A percentile compares a stretch with the other conserved stretches of the same genome.
phyloP scores from a whole-genome alignment of 1,140 invertebrate species.

The Lamellibrachia luymesi region DNA sequence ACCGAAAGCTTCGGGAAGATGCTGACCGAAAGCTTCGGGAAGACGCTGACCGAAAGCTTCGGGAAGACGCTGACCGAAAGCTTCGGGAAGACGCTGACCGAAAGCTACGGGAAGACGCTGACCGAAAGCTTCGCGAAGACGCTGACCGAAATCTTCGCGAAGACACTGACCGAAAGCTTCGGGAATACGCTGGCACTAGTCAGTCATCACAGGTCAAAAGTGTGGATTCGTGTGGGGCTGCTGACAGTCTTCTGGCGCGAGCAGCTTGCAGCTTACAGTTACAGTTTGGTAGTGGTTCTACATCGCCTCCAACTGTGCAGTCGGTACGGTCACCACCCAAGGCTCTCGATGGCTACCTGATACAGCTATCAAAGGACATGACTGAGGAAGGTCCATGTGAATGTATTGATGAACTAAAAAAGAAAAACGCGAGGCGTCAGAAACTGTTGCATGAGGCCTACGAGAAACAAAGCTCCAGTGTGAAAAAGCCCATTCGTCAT shows the following conservation, averaged over 20 bases:
- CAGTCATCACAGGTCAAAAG: not conserved
- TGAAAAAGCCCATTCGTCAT: conserved; percentile 2
- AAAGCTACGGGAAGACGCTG: not conserved
- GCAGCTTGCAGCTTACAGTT: not conserved
- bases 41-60: not conserved
- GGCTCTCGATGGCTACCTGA: not conserved
- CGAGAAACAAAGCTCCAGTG: conserved; percentile 14
- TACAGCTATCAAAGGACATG: not conserved
- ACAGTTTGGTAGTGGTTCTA: not conserved
- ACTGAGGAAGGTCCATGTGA: not conserved
- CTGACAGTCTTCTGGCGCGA: not conserved
- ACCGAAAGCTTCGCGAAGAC: too few species aligned
- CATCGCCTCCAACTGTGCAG: not conserved
- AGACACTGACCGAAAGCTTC: not conserved
- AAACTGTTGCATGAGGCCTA: not conserved
- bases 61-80: not conserved
- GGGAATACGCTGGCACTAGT: not conserved
- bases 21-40: not conserved
- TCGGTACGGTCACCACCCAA: not conserved
- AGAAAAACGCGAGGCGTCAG: conserved; percentile 3
- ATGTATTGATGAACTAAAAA: not conserved
- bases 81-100: not conserved
- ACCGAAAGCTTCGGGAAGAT: not conserved
- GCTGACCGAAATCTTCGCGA: not conserved
- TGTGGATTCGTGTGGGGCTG: not conserved